Base-by-base conservation (phyloP, 2,888 invertebrate species). In the Harpagoxenus sublaevis region DNA sequence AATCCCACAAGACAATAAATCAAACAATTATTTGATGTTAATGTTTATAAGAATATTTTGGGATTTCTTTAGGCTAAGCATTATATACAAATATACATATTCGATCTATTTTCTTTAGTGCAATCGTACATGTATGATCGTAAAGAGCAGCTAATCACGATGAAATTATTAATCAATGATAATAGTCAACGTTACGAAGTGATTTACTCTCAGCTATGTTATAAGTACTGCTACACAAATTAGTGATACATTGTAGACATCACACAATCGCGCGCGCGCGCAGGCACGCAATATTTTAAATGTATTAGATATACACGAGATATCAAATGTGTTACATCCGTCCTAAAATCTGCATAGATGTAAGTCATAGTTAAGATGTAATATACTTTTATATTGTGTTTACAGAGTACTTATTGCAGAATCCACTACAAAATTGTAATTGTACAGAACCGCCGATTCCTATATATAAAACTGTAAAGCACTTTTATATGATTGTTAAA, bases 401-500 rank as follows among this genome's bases (percentile, higher is more conserved):
- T 82, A 84, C 83, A 82, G 42, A 85, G 85, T 82, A 87, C 78
- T 82, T 65, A 82, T 88, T 84, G 12, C 55, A 77, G 63, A 77
- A 86, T 83, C 51, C 51, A 70, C 53, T 57, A 63, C 48, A 74
- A 66, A 77, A 71, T 66, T 90, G 57, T 88, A 86, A 86, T 75
- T 83, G 83, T 81, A 86, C 68, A 87, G 78, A 75, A 78, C 48
- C 84, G 83, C 86, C 85, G 88, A 89, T 84, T 89, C 89, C 89
- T 91, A 89, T 91, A 91, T 81, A 74, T 63, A 74, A 74, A 86
- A 83, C 62, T 90, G 89, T 89, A 89, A 88, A 90, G 73, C 88
- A 89, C 83, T 90, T 90, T 88, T 88, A 90, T 90, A 90, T 88
- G 75, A 89, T 78, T 90, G 90, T 90, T 90, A 86, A 87, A 86